Base-by-base conservation (phyloP, 2,113 vertebrate species). In the Paramisgurnus dabryanus region DNA sequence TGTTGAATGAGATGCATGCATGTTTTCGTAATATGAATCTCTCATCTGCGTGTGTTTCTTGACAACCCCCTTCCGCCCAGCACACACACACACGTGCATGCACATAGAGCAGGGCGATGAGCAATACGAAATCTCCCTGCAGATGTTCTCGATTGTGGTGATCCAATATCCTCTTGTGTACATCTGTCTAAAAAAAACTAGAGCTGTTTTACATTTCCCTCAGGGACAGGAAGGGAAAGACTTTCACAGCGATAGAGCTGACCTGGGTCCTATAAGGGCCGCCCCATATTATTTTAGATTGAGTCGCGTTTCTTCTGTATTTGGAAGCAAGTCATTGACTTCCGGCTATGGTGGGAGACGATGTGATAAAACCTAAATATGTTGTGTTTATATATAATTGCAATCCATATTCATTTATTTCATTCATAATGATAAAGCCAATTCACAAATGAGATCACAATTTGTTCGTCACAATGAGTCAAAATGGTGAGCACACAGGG, bases 111-210 rank as follows among this genome's bases (percentile, higher is more conserved):
- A 76, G 67, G 67, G 65, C 57, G 73, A 70, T 57, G 49, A 85
- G 67, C 57, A 39, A 40, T 57, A 69, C 61, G 49, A 82, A 80
- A 76, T 82, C 76, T 83, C 83, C 80, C 79, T 74, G 81, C 87
- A 88, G 87, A 88, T 88, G 86, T 88, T 88, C 83, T 85, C 47
- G 84, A 85, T 85, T 87, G 77, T 83, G 84, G 76, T 84, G 84
- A 82, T 83, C 83, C 84, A 85, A 82, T 76, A 82, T 82, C 84
- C 80, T 85, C 85, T 79, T 79, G 82, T 76, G 78, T 82, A 82
- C 80, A 57, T 34, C 60, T 83, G 76, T 83, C 77, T 71, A 71
- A 82, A 81, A 86, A 85, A 34, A 34, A 83, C 73, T 40, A 71
- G 67, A 67, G 67, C 64, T 76, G 47, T 83, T 82, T 85, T 79